Conservation (phyloP, 1,140 invertebrate genomes). For the Artemia franciscana region DNA sequence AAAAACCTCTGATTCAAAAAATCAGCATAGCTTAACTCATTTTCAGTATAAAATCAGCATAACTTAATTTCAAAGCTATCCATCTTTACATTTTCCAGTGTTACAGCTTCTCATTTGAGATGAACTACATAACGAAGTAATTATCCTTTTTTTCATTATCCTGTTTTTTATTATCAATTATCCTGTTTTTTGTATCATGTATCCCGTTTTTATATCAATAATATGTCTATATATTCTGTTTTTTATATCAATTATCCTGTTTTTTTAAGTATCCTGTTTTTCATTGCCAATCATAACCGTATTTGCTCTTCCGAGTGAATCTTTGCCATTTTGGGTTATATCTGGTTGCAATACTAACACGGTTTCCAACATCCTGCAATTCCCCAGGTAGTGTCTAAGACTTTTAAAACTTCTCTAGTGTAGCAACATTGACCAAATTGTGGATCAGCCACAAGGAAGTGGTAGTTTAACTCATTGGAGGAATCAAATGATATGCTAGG, state of each 20-base stretch:
- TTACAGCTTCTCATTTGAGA: not conserved
- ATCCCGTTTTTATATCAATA: too few species aligned
- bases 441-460: slow-evolving; percentile 1
- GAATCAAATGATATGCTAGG: not conserved
- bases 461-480: not conserved
- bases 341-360: not conserved
- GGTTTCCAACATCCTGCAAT: not conserved
- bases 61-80: too few species aligned
- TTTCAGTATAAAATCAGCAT: too few species aligned
- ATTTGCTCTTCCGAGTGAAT: not conserved
- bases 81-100: too few species aligned
- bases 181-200: too few species aligned
- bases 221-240: too few species aligned
- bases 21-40: too few species aligned
- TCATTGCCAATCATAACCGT: slow-evolving; percentile 4
- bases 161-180: too few species aligned
- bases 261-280: too few species aligned
- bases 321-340: not conserved
- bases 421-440: not conserved
- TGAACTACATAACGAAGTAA: slow-evolving; percentile 2
- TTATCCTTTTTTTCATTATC: too few species aligned
- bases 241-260: too few species aligned
- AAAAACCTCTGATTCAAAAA: too few species aligned
- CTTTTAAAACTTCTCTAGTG: not conserved
- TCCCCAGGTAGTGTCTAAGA: slow-evolving; percentile 1